A percentile compares a stretch with the other conserved stretches of the same genome.
These are phyloP conservation scores for Amia ocellicauda DNA, from an alignment of 2,113 vertebrate genomes.

Conservation along the genomic window DNA sequence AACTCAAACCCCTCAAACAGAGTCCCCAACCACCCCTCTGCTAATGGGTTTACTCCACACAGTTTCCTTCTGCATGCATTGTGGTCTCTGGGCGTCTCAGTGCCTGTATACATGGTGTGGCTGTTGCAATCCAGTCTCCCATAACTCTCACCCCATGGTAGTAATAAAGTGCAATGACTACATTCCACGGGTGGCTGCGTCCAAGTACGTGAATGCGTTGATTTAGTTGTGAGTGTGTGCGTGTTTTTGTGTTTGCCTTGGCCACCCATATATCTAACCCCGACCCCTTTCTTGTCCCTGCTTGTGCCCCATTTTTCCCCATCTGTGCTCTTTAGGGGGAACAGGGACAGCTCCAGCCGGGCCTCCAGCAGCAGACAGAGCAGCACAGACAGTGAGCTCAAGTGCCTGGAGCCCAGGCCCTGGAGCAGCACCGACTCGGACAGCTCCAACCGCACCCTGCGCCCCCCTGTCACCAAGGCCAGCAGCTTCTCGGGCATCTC, in stretches of 20 bases:
- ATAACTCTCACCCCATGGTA: no score
- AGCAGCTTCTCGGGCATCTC: constrained; percentile 99
- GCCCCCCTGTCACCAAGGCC: constrained; percentile 95
- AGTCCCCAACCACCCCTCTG: no score
- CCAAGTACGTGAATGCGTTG: no score
- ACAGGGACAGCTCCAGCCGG: constrained; percentile 81
- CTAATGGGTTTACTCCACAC: no score
- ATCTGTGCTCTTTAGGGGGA: constrained; percentile 68
- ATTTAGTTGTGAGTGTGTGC: no score
- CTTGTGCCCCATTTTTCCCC: not conserved
- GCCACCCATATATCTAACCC: constrained; percentile 14
- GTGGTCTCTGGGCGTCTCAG: no score
- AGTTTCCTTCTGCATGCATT: no score
- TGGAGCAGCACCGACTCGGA: constrained; percentile 99
- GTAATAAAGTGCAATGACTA: no score
- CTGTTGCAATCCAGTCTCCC: no score
- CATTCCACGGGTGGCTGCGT: no score
- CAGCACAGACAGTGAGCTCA: constrained; percentile 96
- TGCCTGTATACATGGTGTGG: no score
- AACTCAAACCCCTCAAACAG: no score
- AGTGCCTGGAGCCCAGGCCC: constrained; percentile 90
- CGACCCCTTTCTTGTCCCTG: constrained; percentile 11
- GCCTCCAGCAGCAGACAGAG: constrained; percentile 93
- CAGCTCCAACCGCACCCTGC: constrained; percentile 82
- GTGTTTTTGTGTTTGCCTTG: not conserved